Conservation (phyloP, 2,888 invertebrate species). For the Actias luna region DNA sequence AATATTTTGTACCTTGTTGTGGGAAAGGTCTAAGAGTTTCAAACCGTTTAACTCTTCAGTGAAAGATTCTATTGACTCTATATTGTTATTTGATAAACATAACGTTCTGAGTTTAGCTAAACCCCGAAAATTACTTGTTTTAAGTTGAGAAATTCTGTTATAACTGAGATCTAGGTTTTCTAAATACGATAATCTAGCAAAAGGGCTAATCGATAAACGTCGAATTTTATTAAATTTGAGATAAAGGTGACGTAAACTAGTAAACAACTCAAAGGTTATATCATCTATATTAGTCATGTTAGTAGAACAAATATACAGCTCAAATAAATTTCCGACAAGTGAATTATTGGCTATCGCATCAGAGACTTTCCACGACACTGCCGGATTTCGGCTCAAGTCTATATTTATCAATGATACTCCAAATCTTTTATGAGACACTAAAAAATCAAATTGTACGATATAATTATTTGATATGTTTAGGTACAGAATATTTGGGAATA, state of each 20-base stretch:
- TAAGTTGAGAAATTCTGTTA: slow-evolving; percentile 90
- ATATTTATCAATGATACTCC: slow-evolving; percentile 63
- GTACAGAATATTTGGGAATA: slow-evolving; percentile 70
- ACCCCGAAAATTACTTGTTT: slow-evolving; percentile 91
- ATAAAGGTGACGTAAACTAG: slow-evolving; percentile 89
- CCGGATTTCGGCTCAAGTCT: slow-evolving; percentile 71
- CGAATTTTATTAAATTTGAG: slow-evolving; percentile 89
- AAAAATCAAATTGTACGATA: slow-evolving; percentile 65
- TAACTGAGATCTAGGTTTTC: slow-evolving; percentile 90
- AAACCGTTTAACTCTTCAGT: slow-evolving; percentile 88
- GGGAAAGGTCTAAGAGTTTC: slow-evolving; percentile 90
- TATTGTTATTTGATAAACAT: slow-evolving; percentile 91
- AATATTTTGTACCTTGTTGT: slow-evolving; percentile 90
- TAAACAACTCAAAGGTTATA: slow-evolving; percentile 88
- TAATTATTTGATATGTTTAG: slow-evolving; percentile 71
- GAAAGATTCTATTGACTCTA: slow-evolving; percentile 92
- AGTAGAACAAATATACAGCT: slow-evolving; percentile 69
- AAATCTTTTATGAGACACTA: slow-evolving; percentile 51
- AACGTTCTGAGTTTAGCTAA: slow-evolving; percentile 87
- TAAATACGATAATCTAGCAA: slow-evolving; percentile 87
- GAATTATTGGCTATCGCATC: slow-evolving; percentile 58
- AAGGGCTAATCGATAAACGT: slow-evolving; percentile 91
- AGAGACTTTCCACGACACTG: slow-evolving; percentile 55
- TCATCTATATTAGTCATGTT: slow-evolving; percentile 79
- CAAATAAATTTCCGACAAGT: slow-evolving; percentile 64